Evolutionary conservation across 2,888 invertebrate genomes (phyloP).

Genomic region (Brenthis hecate): DNA sequence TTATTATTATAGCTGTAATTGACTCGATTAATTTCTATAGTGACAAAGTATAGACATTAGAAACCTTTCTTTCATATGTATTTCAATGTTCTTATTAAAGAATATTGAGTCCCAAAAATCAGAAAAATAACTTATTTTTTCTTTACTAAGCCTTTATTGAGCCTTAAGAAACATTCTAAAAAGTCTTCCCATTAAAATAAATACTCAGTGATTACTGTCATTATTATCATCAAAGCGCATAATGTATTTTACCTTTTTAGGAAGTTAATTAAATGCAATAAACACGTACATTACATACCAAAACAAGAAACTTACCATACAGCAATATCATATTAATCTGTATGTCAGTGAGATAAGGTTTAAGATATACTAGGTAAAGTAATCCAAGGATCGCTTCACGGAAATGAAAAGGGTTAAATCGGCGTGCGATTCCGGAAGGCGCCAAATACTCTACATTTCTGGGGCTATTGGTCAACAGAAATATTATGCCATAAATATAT

Average conservation of each 20-base stretch:
- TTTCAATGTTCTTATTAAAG: too few species aligned
- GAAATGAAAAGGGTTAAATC: conserved; percentile 19
- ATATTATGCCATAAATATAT: neutral
- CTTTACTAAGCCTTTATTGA: too few species aligned
- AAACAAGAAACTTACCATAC: conserved; percentile 15
- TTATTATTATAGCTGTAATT: too few species aligned
- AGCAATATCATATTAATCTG: neutral
- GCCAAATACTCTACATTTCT: conserved; percentile 19
- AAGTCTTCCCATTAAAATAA: conserved; percentile 4
- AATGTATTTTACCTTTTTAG: conserved; percentile 15
- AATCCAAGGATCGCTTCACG: conserved; percentile 14
- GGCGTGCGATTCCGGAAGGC: conserved; percentile 13
- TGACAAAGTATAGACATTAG: too few species aligned
- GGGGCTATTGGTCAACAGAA: neutral
- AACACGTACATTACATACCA: conserved; percentile 7
- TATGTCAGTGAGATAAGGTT: neutral
- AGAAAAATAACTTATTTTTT: too few species aligned
- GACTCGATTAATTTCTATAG: too few species aligned
- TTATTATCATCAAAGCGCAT: conserved; percentile 4
- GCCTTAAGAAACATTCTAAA: too few species aligned
- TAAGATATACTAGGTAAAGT: neutral
- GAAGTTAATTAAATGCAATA: conserved; percentile 10
- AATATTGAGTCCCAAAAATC: too few species aligned
- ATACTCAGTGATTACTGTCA: neutral
- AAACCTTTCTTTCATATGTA: too few species aligned